Evolutionary conservation across 2,888 invertebrate genomes (phyloP), one percentile per base, ranked within the genome.

Genomic region (Eupithecia abbreviata): DNA sequence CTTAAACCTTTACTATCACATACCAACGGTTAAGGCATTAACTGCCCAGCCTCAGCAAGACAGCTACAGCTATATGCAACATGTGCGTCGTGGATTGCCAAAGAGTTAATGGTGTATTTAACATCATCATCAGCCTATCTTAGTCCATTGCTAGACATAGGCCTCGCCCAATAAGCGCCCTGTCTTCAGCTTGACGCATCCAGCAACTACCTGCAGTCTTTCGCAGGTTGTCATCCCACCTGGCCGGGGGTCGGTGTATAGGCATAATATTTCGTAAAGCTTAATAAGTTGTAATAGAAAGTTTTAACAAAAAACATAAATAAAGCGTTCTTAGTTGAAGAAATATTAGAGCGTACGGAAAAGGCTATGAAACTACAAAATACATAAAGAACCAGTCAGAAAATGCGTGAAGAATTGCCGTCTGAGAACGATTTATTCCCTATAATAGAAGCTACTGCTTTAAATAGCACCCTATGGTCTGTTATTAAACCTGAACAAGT

Each of bases 401-500:
- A 68, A 10, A 49, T 49, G 4, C 45, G 65, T 62, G 30, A 58
- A 74, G 71, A 42, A 45, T 72, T 42, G 70, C 49, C 49, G 66
- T 74, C 72, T 72, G 45, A 67, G 49, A 66, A 72, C 55, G 58
- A 74, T 77, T 72, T 73, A 75, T 77, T 58, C 58, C 55, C 72
- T 18, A 73, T 77, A 74, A 74, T 75, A 73, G 68, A 79, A 67
- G 67, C 58, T 67, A 73, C 66, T 66, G 41, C 55, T 74, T 79
- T 80, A 76, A 82, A 84, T 81, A 80, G 77, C 76, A 77, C 77
- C 68, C 18, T 80, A 84, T 82, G 80, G 73, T 78, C 81, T 81
- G 86, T 88, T 89, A 90, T 89, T 90, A 90, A 88, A 89, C 87
- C 79, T 80, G 85, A 87, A 88, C 89, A 87, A 89, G 89, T 86